Evolutionary conservation across 2,113 vertebrate genomes (phyloP).

Genomic region (Tylochromis polylepis): DNA sequence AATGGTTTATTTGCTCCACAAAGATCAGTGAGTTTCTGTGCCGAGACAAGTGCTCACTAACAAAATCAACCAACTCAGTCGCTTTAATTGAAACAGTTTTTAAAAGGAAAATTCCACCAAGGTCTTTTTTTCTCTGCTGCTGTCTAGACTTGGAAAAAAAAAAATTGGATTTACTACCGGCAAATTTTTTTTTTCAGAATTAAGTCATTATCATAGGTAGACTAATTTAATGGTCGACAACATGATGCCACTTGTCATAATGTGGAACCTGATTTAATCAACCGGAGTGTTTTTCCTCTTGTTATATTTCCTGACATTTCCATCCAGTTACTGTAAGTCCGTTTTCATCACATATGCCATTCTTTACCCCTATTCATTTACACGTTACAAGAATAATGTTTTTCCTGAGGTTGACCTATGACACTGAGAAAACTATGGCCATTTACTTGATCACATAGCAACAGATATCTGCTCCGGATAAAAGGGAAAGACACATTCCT

Average conservation of each 20-base stretch:
- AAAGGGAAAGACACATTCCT: constrained; percentile 4
- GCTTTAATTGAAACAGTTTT: background rate
- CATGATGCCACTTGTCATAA: background rate
- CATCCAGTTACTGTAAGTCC: background rate
- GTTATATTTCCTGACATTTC: background rate
- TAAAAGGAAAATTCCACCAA: background rate
- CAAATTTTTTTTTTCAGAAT: background rate
- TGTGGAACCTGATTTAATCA: background rate
- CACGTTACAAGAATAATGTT: background rate
- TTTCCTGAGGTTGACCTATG: background rate
- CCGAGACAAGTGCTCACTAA: background rate
- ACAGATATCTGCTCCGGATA: background rate
- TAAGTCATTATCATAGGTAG: background rate
- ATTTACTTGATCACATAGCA: background rate
- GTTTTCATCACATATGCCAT: background rate
- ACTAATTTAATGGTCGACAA: background rate
- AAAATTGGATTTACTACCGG: background rate
- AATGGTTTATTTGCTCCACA: background rate
- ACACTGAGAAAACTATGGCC: background rate
- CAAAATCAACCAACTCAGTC: background rate
- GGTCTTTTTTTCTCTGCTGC: background rate
- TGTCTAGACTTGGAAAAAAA: background rate
- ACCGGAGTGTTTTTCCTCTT: background rate
- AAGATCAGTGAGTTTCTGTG: background rate
- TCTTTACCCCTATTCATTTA: background rate